Percentiles rank a stretch among this genome's conserved stretches.
phyloP scores from a whole-genome alignment of 2,888 invertebrate species.

The Ceratothoa steindachneri region DNA sequence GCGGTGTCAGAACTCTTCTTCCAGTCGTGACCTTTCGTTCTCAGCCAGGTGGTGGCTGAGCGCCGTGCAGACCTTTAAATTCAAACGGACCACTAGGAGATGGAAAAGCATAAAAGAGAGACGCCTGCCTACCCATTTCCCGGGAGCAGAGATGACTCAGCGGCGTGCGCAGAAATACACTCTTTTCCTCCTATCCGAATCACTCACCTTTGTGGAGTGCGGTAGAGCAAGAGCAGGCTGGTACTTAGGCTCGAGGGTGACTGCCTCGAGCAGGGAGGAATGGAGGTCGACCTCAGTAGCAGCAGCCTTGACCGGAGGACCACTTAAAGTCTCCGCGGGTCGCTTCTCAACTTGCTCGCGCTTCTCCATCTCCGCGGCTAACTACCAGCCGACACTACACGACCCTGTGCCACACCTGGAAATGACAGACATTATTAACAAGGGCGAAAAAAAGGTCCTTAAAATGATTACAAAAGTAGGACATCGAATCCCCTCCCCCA shows the following conservation, averaged over 20 bases:
- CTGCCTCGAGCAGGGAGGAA: slow-evolving; percentile 38
- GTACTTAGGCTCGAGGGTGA: slow-evolving; percentile 45
- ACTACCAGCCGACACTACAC: slow-evolving; percentile 6
- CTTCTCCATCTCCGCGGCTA: background rate
- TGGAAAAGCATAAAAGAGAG: background rate
- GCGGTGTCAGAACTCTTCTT: background rate
- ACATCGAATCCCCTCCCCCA: no score
- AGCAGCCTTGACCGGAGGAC: background rate
- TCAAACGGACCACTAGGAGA: background rate
- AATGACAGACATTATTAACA: no score
- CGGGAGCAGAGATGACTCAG: background rate
- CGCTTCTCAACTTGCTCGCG: background rate
- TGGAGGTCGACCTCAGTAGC: slow-evolving; percentile 30
- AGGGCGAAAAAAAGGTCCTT: no score
- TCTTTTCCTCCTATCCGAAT: no score
- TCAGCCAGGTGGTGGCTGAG: background rate
- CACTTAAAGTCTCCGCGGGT: background rate
- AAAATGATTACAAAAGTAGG: no score
- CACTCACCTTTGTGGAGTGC: slow-evolving; percentile 43
- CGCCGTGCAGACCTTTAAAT: slow-evolving; percentile 19
- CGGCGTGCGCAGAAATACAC: background rate
- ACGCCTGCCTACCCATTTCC: background rate
- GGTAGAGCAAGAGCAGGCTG: slow-evolving; percentile 47
- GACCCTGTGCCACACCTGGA: slow-evolving; percentile 4
- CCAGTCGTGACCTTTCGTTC: background rate